A percentile compares a stretch with the other conserved stretches of the same genome.
Conservation (phyloP, 2,797 vertebrate genomes). For the Chaenodraco wilsoni region DNA sequence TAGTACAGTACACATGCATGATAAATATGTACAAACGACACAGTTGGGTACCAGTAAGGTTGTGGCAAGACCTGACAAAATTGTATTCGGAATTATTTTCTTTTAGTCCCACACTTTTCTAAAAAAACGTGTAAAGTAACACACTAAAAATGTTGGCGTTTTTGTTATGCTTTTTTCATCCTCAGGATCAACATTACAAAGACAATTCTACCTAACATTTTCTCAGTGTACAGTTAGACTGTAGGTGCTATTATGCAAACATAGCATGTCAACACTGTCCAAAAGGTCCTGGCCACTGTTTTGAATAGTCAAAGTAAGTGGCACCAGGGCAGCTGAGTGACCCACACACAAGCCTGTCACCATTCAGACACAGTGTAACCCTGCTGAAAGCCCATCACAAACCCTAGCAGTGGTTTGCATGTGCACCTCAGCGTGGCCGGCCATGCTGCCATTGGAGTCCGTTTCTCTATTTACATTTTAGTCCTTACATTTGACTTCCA, state of each 20-base stretch:
- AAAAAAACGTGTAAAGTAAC: no score
- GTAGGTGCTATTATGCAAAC: slow-evolving; percentile 30
- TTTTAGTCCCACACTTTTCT: not conserved
- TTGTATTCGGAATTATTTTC: not conserved
- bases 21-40: no score
- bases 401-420: slow-evolving; percentile 69
- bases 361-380: slow-evolving; percentile 30
- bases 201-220: slow-evolving; percentile 5
- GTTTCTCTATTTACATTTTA: slow-evolving; percentile 62
- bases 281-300: slow-evolving; percentile 49
- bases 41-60: no score
- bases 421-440: slow-evolving; percentile 21
- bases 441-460: slow-evolving; percentile 62
- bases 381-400: slow-evolving; percentile 47
- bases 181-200: slow-evolving; percentile 12
- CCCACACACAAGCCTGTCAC: slow-evolving; percentile 55
- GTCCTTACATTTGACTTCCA: slow-evolving; percentile 56
- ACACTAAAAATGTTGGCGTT: not conserved
- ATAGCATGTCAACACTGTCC: slow-evolving; percentile 32
- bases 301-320: slow-evolving; percentile 81
- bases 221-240: slow-evolving; percentile 49
- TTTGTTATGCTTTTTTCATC: not conserved
- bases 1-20: not conserved
- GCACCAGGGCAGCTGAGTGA: slow-evolving; percentile 46
- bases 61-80: not conserved